phyloP scores from a whole-genome alignment of 1,140 invertebrate species.

The Euura lappo region DNA sequence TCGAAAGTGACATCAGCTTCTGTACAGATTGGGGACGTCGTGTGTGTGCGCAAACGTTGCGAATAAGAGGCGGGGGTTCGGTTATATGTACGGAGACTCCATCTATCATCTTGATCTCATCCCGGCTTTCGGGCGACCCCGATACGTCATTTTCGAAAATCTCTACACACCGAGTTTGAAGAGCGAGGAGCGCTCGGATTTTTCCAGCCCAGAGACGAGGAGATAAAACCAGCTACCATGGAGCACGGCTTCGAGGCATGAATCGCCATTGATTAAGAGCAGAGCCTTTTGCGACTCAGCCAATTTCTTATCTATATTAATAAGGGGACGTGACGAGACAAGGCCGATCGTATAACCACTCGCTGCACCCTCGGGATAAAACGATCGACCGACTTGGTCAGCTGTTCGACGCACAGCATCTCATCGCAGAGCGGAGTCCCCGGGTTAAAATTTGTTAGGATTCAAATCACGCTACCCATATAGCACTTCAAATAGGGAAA shows the following conservation, averaged over 20 bases:
- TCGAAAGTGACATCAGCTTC: too few species aligned
- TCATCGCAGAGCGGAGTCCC: too few species aligned
- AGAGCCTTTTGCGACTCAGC: background rate
- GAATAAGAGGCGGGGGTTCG: too few species aligned
- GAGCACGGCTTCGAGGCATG: background rate
- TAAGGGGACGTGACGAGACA: background rate
- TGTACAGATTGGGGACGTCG: too few species aligned
- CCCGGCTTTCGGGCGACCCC: conserved; percentile 16
- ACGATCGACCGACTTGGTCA: too few species aligned
- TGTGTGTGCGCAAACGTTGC: too few species aligned
- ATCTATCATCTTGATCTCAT: conserved; percentile 37
- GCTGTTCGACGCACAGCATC: too few species aligned
- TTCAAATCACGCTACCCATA: too few species aligned
- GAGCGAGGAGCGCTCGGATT: background rate
- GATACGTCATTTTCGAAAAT: conserved; percentile 20
- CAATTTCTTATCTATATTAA: background rate
- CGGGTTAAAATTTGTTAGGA: too few species aligned
- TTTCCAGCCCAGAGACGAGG: background rate
- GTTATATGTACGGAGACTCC: conserved; percentile 28
- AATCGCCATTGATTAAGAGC: background rate
- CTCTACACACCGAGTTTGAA: conserved; percentile 9
- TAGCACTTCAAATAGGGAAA: too few species aligned
- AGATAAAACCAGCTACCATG: background rate
- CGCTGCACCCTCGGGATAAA: too few species aligned
- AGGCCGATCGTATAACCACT: too few species aligned